These are phyloP conservation scores for Rhadina sibilatrix DNA, from an alignment of 2,113 vertebrate species.

Conservation along the genomic window DNA sequence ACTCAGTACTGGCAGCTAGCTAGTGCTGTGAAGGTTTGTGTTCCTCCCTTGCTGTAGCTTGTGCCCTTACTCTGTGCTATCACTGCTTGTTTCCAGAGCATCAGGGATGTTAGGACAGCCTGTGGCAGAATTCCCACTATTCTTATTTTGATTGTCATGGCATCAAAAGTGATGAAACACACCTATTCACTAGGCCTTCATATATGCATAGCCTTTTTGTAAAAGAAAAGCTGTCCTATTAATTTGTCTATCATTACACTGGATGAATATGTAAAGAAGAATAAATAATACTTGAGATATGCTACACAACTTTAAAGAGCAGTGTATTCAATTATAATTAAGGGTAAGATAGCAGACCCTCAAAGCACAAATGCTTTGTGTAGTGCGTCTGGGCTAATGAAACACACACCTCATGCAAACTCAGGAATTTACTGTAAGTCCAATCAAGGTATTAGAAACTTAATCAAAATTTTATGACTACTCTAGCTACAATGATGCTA, in stretches of 20 bases:
- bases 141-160: not conserved
- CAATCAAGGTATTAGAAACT: not conserved
- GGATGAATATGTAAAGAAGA: not conserved
- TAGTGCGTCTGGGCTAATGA: not conserved
- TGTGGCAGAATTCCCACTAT: not conserved
- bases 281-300: not conserved
- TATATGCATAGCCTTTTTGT: not conserved
- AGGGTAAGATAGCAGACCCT: not conserved
- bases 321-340: not conserved
- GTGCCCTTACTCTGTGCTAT: not conserved
- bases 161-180: not conserved
- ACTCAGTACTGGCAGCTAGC: not conserved
- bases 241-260: not conserved
- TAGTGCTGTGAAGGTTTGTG: not conserved
- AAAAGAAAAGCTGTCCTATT: not conserved
- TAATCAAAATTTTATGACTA: not conserved
- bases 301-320: not conserved
- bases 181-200: not conserved
- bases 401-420: not conserved
- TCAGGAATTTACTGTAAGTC: not conserved
- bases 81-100: not conserved
- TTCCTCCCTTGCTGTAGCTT: not conserved
- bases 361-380: not conserved
- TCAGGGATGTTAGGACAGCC: not conserved
- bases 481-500: not conserved